Evolutionary conservation across 2,113 vertebrate species (phyloP).

Genomic region (Aspiorhynchus laticeps): DNA sequence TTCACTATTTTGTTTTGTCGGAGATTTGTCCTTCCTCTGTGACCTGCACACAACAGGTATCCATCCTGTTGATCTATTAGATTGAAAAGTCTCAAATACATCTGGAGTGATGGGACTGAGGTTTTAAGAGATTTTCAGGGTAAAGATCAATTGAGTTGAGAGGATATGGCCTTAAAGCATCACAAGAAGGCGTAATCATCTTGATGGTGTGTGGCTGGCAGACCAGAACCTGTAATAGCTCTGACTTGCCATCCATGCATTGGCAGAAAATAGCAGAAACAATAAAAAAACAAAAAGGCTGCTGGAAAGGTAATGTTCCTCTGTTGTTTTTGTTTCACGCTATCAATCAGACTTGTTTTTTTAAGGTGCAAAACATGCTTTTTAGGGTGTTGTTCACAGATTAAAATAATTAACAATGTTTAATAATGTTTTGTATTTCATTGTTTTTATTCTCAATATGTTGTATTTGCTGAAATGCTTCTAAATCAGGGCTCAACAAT

Average conservation of each 20-base stretch:
- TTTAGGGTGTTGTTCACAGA: background rate
- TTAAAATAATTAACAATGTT: background rate
- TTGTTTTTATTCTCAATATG: too few relatives aligned
- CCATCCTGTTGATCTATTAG: background rate
- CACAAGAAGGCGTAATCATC: background rate
- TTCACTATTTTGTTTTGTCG: slow-evolving; percentile 19
- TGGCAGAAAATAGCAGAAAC: background rate
- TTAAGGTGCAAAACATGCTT: background rate
- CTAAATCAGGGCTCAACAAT: too few relatives aligned
- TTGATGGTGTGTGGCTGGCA: background rate
- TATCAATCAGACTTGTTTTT: background rate
- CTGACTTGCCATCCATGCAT: background rate
- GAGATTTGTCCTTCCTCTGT: background rate
- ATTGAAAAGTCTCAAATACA: slow-evolving; percentile 7
- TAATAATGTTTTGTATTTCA: too few relatives aligned
- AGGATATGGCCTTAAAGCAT: background rate
- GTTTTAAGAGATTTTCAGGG: background rate
- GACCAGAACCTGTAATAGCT: slow-evolving; percentile 1
- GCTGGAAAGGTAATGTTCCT: background rate
- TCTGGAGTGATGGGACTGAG: background rate
- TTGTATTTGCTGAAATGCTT: too few relatives aligned
- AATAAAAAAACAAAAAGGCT: background rate
- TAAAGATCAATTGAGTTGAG: background rate
- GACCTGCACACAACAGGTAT: background rate
- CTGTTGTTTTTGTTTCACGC: background rate